Conservation (phyloP, 2,888 invertebrate species). For the Drosophila kambysellisi region DNA sequence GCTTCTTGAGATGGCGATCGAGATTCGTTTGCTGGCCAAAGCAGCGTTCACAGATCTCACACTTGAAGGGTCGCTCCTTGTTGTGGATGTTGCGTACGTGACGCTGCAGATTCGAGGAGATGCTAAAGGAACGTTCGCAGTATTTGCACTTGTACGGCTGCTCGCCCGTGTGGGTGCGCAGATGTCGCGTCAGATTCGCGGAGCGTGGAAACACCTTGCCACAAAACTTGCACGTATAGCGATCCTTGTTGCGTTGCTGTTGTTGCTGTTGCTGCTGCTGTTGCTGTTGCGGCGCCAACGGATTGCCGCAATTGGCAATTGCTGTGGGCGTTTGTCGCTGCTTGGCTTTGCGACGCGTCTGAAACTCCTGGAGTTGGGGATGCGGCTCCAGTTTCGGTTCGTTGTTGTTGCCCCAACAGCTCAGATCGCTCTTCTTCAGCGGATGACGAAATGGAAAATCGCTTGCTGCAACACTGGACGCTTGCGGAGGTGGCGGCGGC, state of each 20-base stretch:
- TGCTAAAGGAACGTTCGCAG: constrained; percentile 99
- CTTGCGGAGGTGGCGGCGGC: constrained; percentile 80
- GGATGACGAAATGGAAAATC: constrained; percentile 88
- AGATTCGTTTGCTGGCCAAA: constrained; percentile 99
- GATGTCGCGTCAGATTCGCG: constrained; percentile 97
- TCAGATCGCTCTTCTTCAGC: constrained; percentile 72
- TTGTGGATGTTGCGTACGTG: constrained; percentile 99
- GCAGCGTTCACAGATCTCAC: constrained; percentile 98
- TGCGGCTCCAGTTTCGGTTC: constrained; percentile 58
- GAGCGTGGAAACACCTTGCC: constrained; percentile 98
- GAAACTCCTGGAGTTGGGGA: constrained; percentile 70
- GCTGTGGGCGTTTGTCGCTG: constrained; percentile 53
- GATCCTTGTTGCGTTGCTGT: constrained; percentile 90
- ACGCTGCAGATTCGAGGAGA: constrained; percentile 98
- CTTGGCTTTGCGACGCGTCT: constrained; percentile 68
- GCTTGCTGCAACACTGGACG: constrained; percentile 8
- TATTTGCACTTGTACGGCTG: constrained; percentile 99
- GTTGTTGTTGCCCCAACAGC: constrained; percentile 46
- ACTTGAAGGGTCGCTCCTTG: constrained; percentile 98
- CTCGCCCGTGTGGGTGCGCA: constrained; percentile 99
- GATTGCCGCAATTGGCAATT: constrained; percentile 6
- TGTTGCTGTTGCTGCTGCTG: constrained; percentile 87
- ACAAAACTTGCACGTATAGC: constrained; percentile 99
- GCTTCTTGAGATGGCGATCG: constrained; percentile 98
- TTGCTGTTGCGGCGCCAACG: constrained; percentile 76